Base-by-base conservation (phyloP, 2,888 invertebrate genomes). In the Blomia tropicalis region DNA sequence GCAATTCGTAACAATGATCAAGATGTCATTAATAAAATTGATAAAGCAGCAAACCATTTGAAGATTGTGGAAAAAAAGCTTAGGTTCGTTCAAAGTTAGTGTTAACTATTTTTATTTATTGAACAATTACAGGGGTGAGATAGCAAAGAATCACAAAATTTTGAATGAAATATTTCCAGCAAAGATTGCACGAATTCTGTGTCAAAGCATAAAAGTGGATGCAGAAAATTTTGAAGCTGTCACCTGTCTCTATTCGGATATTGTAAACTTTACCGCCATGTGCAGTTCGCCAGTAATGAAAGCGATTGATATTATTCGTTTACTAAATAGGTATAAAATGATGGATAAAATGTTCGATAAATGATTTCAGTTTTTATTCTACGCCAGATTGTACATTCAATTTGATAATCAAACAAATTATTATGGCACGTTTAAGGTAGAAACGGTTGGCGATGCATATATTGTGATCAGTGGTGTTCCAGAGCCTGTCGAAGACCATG, bases 371-470 rank as follows among this genome's bases (percentile, higher is more conserved):
- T 47, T 47, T 7, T 47, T 19, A 25, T 47, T 47, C 22, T 27
- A 14, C n/a, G 14, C n/a, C 30, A 62, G 59, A 30, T 47, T 67
- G 4, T 67, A 67, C 59, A 58, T 65, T 25, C 63, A 68, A 30
- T 67, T 67, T 43, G 67, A 67, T 43, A 60, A 47, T 23, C 62
- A 68, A 14, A 65, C 63, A 27, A 59, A 64, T 25, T 43, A 63
- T 31, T 64, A 67, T 58, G 66, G 65, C 43, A 63, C 67, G 22
- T 67, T 65, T 53, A 67, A 67, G 63, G 70, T 72, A 32, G 71
- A 71, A 63, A 71, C 71, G 5, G 72, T 71, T 31, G 71, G 71
- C 4, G 70, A 71, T 59, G 71, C 71, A 1, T 71, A 71, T 64
- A 69, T 71, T 68, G 70, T 70, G 2, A 71, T 72, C 0, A 67